Evolutionary conservation across 1,140 invertebrate species (phyloP), one percentile per base, ranked within the genome.

Genomic region (Lepidostoma basale): DNA sequence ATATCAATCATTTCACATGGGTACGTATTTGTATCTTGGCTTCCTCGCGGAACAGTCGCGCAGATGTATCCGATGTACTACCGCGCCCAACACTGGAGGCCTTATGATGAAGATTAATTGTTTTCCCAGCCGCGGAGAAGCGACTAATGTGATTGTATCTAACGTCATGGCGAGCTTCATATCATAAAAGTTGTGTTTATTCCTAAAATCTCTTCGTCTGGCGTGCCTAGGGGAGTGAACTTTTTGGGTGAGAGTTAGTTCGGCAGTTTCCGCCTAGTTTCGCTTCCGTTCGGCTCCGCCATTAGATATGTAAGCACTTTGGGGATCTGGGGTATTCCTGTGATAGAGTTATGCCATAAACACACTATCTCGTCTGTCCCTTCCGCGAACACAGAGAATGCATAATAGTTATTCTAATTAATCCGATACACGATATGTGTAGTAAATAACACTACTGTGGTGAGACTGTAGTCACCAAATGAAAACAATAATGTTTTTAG

Each of bases 301-400:
- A 62, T 62, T 54, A 54, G 6, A 16, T 62, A 65, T 56, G 62
- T 69, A 56, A 69, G 68, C 68, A 69, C 68, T 69, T 59, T 16
- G 44, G 68, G 68, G 68, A 64, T 42, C 30, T 36, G 18, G 68
- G 68, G 68, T n/a, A 69, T 47, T 64, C 42, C 8, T 42, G 14
- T 26, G 59, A 69, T 65, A 60, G 33, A 39, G 62, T 49, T 42
- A 25, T 58, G 20, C n/a, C n/a, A n/a, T n/a, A n/a, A n/a, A n/a
- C n/a, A n/a, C n/a, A n/a, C n/a, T n/a, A n/a, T n/a, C n/a, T n/a
- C n/a, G n/a, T n/a, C n/a, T n/a, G n/a, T n/a, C n/a, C n/a, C n/a
- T n/a, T n/a, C n/a, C n/a, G n/a, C n/a, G n/a, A n/a, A n/a, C n/a
- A n/a, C n/a, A n/a, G n/a, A n/a, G n/a, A n/a, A n/a, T n/a, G n/a